Base-by-base conservation (phyloP, 2,797 vertebrate species). In the Urocyon cinereoargenteus region DNA sequence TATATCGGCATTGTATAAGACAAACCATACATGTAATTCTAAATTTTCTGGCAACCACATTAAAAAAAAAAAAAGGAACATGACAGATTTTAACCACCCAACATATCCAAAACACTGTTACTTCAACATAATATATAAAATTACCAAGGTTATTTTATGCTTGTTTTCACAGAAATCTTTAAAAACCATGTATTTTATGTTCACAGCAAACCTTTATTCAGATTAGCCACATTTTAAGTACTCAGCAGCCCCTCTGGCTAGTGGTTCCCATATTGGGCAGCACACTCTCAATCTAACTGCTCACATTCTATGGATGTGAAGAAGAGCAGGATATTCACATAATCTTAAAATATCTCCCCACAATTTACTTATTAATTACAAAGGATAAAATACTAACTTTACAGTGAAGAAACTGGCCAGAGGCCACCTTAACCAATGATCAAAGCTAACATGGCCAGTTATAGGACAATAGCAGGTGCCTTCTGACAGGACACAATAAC, bases 71-170 rank as follows among this genome's bases (percentile, higher is more conserved):
- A 68, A 78, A n/a, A 53, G 26, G 8, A 53, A 75, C 19, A 88
- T 31, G 26, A 88, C 28, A 70, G 36, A 81, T 68, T 78, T 86
- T 72, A 72, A 64, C 11, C 55, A 64, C 11, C 55, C 66, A 66
- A 59, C 4, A 85, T 70, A 77, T 78, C 16, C 12, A 61, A 57
- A 93, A 82, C 34, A 93, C 0, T 57, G 19, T 78, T 28, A 85
- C 51, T 81, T 88, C 10, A 70, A 95, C 6, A 86, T 53, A 55
- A 68, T 34, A 72, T 40, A 61, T 40, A 96, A 91, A 87, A 82
- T 34, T 89, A 88, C 6, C 34, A 40, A 64, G 45, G 12, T 11
- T 18, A 64, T 55, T 55, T 75, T n/a, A 89, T 72, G 36, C 26
- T 21, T 68, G 2, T 75, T 93, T 82, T 93, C 66, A 91, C 40